These are phyloP conservation scores for Drosophila incognita DNA, from an alignment of 2,888 invertebrate species.

Conservation along the genomic window DNA sequence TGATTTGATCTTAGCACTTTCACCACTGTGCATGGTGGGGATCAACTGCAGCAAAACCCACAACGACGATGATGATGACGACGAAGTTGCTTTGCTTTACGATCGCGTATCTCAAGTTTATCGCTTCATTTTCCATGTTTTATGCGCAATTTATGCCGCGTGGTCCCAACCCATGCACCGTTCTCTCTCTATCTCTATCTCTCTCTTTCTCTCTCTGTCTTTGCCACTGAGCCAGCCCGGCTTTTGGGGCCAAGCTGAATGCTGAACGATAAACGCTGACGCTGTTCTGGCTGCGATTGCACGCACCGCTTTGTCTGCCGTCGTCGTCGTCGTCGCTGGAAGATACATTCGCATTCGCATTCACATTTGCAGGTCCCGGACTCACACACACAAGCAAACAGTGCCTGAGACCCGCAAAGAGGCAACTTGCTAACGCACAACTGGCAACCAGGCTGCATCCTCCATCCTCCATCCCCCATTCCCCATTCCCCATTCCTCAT, in stretches of 20 bases:
- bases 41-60: slow-evolving; percentile 43
- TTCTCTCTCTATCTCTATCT: neutral
- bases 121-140: slow-evolving; percentile 83
- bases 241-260: slow-evolving; percentile 35
- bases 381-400: slow-evolving; percentile 5
- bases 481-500: neutral
- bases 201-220: neutral
- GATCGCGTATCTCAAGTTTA: slow-evolving; percentile 83
- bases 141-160: slow-evolving; percentile 81
- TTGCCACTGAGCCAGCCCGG: slow-evolving; percentile 9
- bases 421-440: slow-evolving; percentile 45
- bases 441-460: slow-evolving; percentile 4
- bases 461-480: slow-evolving; percentile 10
- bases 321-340: slow-evolving; percentile 51
- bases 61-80: slow-evolving; percentile 43
- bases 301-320: slow-evolving; percentile 79
- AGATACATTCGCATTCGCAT: slow-evolving; percentile 51
- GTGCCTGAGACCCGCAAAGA: slow-evolving; percentile 24
- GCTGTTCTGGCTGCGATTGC: slow-evolving; percentile 72
- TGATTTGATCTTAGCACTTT: neutral
- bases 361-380: slow-evolving; percentile 31
- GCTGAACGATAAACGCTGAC: slow-evolving; percentile 56
- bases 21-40: slow-evolving; percentile 41
- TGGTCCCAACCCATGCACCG: slow-evolving; percentile 29
- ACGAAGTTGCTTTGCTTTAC: slow-evolving; percentile 77